These are phyloP conservation scores for Spilosoma lubricipeda DNA, from an alignment of 2,888 invertebrate species.

Conservation along the genomic window DNA sequence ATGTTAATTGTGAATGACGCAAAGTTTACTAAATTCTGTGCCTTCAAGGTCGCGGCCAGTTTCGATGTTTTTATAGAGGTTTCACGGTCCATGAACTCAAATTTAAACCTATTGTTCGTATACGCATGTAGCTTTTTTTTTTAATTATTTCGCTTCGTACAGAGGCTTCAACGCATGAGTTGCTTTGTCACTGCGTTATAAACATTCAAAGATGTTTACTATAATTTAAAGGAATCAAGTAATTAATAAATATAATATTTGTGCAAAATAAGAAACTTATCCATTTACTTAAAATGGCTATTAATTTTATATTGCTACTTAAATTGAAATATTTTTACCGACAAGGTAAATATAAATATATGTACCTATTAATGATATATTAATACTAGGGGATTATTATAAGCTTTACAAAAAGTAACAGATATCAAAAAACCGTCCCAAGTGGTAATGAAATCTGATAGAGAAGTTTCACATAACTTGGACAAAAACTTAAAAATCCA, in stretches of 20 bases:
- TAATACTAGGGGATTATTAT: too few relatives aligned
- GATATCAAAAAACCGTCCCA: too few relatives aligned
- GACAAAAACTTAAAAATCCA: too few relatives aligned
- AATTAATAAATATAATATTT: too few relatives aligned
- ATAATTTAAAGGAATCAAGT: not conserved
- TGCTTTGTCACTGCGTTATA: not conserved
- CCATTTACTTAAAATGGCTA: too few relatives aligned
- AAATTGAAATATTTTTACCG: not conserved
- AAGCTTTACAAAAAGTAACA: too few relatives aligned
- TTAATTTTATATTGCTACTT: not conserved
- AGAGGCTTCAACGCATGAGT: not conserved
- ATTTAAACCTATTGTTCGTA: conserved; percentile 2
- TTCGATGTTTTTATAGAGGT: conserved; percentile 39
- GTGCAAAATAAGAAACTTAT: too few relatives aligned
- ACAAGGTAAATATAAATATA: too few relatives aligned
- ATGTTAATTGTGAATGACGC: conserved; percentile 37
- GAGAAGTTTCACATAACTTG: too few relatives aligned
- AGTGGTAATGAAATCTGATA: too few relatives aligned
- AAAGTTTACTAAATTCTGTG: conserved; percentile 31
- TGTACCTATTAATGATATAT: too few relatives aligned
- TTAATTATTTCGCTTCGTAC: not conserved
- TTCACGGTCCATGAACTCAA: conserved; percentile 43
- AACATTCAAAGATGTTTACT: not conserved
- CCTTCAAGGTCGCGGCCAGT: conserved; percentile 35
- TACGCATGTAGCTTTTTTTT: not conserved